These are phyloP conservation scores for Thecocarcelia acutangulata DNA, from an alignment of 2,888 invertebrate genomes.

Conservation along the genomic window DNA sequence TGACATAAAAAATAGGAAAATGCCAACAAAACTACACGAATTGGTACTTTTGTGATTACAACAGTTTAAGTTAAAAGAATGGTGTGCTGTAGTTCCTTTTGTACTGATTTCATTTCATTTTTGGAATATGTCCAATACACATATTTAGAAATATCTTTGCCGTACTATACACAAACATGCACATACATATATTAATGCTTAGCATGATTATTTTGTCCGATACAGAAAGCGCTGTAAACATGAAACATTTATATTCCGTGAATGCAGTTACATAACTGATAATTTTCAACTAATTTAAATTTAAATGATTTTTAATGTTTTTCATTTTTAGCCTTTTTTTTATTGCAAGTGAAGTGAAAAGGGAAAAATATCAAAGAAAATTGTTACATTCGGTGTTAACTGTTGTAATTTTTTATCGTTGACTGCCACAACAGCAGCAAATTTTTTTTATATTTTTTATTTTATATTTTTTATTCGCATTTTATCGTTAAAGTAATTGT, in stretches of 20 bases:
- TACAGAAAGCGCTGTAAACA: background rate
- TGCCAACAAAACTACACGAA: conserved; percentile 42
- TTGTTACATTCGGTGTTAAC: conserved; percentile 47
- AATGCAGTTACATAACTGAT: conserved; percentile 35
- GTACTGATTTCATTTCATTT: conserved; percentile 45
- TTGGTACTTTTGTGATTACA: conserved; percentile 49
- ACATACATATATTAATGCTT: conserved; percentile 31
- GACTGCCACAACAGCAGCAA: conserved; percentile 22
- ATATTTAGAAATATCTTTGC: conserved; percentile 1
- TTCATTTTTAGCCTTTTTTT: conserved; percentile 6
- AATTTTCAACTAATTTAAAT: conserved; percentile 65
- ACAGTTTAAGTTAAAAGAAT: conserved; percentile 27
- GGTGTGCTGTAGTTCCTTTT: conserved; percentile 17
- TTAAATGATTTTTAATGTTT: conserved; percentile 69
- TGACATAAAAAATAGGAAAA: conserved; percentile 4
- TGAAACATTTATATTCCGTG: background rate
- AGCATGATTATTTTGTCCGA: conserved; percentile 13
- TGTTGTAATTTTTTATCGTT: conserved; percentile 26
- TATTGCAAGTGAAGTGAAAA: background rate
- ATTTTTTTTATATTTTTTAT: conserved; percentile 20
- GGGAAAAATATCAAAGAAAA: background rate
- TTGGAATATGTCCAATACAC: conserved; percentile 52
- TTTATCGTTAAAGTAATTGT: conserved; percentile 67
- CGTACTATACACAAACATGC: background rate
- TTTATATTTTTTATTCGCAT: conserved; percentile 27